phyloP scores from a whole-genome alignment of 1,140 invertebrate species.

The Hylaeus anthracinus region DNA sequence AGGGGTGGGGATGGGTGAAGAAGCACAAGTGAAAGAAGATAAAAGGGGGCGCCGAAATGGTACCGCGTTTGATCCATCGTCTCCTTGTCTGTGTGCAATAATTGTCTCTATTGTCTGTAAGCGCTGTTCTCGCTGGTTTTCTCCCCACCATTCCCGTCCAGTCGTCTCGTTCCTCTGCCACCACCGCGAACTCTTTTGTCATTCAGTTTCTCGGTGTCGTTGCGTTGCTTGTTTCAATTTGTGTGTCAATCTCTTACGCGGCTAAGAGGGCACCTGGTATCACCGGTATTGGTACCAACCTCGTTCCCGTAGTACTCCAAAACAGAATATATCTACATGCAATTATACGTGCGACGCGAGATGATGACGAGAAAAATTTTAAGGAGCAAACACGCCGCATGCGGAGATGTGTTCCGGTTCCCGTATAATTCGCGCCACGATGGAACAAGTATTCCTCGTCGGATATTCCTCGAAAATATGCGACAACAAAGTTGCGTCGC shows the following conservation, averaged over 20 bases:
- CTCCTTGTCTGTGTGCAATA: slow-evolving; percentile 56
- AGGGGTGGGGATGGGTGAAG: neutral
- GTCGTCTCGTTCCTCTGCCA: slow-evolving; percentile 28
- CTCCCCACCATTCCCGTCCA: slow-evolving; percentile 10
- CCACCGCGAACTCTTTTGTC: slow-evolving; percentile 33
- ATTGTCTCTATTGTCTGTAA: slow-evolving; percentile 60
- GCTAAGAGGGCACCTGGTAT: slow-evolving; percentile 17
- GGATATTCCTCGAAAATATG: too few relatives aligned
- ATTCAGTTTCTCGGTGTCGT: slow-evolving; percentile 49
- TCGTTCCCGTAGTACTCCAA: slow-evolving; percentile 41
- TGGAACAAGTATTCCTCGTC: neutral
- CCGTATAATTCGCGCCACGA: neutral
- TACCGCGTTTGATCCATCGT: slow-evolving; percentile 64
- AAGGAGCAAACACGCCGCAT: slow-evolving; percentile 9
- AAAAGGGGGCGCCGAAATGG: slow-evolving; percentile 47
- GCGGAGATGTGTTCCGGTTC: neutral
- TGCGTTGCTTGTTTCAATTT: slow-evolving; percentile 51
- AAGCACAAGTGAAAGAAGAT: slow-evolving; percentile 47
- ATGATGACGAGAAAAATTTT: slow-evolving; percentile 31
- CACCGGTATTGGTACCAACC: slow-evolving; percentile 26
- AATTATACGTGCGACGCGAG: slow-evolving; percentile 38
- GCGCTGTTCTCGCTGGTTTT: slow-evolving; percentile 49
- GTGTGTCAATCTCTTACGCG: slow-evolving; percentile 45
- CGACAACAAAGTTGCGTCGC: too few relatives aligned
- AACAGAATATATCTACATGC: slow-evolving; percentile 42